Evolutionary conservation across 2,797 vertebrate genomes (phyloP).

Genomic region (Myotis daubentonii): DNA sequence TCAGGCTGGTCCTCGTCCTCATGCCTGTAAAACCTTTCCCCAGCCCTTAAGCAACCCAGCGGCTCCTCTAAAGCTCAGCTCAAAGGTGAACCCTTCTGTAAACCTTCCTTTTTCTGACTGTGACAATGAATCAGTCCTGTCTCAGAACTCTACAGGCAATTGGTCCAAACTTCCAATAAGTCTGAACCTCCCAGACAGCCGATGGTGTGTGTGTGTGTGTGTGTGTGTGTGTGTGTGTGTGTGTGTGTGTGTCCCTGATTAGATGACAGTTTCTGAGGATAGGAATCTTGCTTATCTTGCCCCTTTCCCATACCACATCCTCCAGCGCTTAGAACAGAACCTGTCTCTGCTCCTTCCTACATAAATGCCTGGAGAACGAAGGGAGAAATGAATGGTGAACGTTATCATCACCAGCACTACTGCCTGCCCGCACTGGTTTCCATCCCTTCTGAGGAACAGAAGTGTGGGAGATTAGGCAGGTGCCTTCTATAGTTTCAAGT

Average conservation of each 20-base stretch:
- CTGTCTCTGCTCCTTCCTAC: background rate
- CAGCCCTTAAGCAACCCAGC: background rate
- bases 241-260: background rate
- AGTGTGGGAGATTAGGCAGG: background rate
- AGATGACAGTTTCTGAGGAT: background rate
- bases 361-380: background rate
- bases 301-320: background rate
- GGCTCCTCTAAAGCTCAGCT: background rate
- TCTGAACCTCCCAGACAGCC: background rate
- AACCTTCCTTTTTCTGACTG: background rate
- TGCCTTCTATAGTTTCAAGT: background rate
- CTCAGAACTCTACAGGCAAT: background rate
- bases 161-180: background rate
- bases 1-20: background rate
- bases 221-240: background rate
- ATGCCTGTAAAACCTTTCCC: background rate
- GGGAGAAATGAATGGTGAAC: background rate
- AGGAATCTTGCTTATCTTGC: background rate
- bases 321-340: background rate
- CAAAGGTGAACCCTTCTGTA: background rate
- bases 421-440: background rate
- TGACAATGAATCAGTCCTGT: background rate
- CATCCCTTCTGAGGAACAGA: background rate
- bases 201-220: background rate
- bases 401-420: background rate